Evolutionary conservation across 1,140 invertebrate species (phyloP).

Genomic region (Chymomyza costata): DNA sequence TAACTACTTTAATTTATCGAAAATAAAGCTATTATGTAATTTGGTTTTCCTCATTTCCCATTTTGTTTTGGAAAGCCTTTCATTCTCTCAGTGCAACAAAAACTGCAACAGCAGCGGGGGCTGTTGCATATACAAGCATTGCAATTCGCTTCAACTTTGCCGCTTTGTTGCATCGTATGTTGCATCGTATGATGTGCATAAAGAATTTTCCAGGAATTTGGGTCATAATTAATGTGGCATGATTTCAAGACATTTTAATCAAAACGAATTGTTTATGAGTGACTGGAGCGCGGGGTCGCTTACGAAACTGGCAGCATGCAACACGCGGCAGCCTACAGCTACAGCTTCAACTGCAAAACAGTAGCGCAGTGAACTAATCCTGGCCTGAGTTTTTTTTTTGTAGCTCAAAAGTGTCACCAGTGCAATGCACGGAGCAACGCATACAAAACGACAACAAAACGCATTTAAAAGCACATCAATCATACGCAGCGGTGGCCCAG

Average conservation of each 20-base stretch:
- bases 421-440: background rate
- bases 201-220: constrained; percentile 74
- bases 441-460: constrained; percentile 1
- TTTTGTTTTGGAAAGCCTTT: no score
- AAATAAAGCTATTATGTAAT: no score
- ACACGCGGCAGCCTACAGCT: background rate
- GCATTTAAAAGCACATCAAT: constrained; percentile 68
- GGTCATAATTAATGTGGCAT: constrained; percentile 75
- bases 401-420: constrained; percentile 35
- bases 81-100: no score
- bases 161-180: constrained; percentile 43
- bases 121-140: background rate
- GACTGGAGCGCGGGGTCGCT: background rate
- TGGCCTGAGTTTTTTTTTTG: no score
- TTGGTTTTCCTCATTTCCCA: no score
- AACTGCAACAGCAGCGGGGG: background rate
- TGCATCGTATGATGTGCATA: constrained; percentile 62
- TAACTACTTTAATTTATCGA: no score
- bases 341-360: background rate
- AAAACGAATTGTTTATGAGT: constrained; percentile 33
- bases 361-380: constrained; percentile 13
- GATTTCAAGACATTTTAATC: constrained; percentile 74
- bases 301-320: constrained; percentile 15
- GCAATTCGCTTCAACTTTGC: no score
- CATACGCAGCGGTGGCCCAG: constrained; percentile 72